phyloP scores from a whole-genome alignment of 2,888 invertebrate species.

The Eulithis testata region DNA sequence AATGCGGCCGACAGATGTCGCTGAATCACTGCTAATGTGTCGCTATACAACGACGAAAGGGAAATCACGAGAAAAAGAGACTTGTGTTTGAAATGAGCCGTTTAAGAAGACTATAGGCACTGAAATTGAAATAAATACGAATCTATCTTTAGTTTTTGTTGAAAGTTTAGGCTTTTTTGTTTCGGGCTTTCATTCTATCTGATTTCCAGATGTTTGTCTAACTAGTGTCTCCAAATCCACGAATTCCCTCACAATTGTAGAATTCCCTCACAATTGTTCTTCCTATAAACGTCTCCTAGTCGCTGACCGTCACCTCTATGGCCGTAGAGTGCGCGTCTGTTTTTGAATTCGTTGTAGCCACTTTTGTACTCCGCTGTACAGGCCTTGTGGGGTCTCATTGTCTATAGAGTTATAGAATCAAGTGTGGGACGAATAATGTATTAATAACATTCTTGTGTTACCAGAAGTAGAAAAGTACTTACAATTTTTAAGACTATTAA shows the following conservation, averaged over 20 bases:
- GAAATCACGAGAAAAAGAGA: constrained; percentile 39
- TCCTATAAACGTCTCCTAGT: too few species aligned
- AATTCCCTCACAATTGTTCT: too few species aligned
- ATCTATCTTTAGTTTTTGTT: too few species aligned
- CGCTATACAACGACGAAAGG: constrained; percentile 25
- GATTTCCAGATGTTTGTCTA: too few species aligned
- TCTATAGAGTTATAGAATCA: constrained; percentile 41
- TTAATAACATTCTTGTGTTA: constrained; percentile 51
- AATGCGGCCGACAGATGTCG: constrained; percentile 60
- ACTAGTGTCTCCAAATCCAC: too few species aligned
- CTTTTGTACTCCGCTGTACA: constrained; percentile 10
- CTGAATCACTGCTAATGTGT: constrained; percentile 48
- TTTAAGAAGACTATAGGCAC: too few species aligned
- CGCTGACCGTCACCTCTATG: too few species aligned
- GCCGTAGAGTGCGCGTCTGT: background rate
- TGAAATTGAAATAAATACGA: too few species aligned
- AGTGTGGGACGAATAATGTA: constrained; percentile 42
- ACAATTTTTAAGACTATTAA: background rate
- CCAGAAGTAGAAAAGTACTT: background rate
- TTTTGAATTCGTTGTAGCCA: background rate
- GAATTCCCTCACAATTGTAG: too few species aligned
- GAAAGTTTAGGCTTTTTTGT: too few species aligned
- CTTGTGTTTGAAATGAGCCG: too few species aligned
- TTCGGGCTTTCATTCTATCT: too few species aligned
- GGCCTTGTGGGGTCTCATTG: constrained; percentile 41